Conservation (phyloP, 35 echinoderm and acorn worm genomes). For the Lytechinus pictus region DNA sequence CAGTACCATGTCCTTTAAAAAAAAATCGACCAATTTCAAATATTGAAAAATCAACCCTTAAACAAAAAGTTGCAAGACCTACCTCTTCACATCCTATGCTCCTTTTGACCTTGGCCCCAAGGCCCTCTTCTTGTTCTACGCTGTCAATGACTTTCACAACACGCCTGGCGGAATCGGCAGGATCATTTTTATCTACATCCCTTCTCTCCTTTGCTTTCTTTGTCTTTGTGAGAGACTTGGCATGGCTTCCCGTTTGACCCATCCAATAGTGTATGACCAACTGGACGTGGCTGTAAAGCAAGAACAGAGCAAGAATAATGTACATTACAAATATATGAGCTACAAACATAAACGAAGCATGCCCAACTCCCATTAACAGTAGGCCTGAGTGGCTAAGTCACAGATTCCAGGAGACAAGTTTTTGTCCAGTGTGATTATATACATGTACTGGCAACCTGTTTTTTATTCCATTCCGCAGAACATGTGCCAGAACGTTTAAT, state of each 20-base stretch:
- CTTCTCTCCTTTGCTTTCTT: background rate
- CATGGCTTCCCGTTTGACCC: constrained; percentile 32
- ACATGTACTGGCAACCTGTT: too few relatives aligned
- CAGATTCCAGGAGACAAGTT: too few relatives aligned
- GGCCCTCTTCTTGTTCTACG: background rate
- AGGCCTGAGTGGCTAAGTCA: too few relatives aligned
- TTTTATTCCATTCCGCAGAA: too few relatives aligned
- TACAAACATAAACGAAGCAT: too few relatives aligned
- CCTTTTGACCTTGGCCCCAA: constrained; percentile 15
- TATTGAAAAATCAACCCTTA: too few relatives aligned
- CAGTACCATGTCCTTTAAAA: too few relatives aligned
- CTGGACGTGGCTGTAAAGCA: background rate
- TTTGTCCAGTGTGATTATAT: too few relatives aligned
- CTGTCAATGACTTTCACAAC: background rate
- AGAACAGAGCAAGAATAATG: background rate
- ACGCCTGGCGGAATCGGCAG: background rate
- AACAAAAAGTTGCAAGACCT: background rate
- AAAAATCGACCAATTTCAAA: too few relatives aligned
- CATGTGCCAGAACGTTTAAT: too few relatives aligned
- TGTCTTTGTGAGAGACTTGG: background rate
- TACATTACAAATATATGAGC: background rate
- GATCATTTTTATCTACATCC: background rate
- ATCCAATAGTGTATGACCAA: background rate
- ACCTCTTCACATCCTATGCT: constrained; percentile 40
- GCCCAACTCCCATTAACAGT: too few relatives aligned